Evolutionary conservation across 2,113 vertebrate species (phyloP), one percentile per base, ranked within the genome.

Genomic region (Montifringilla adamsi): DNA sequence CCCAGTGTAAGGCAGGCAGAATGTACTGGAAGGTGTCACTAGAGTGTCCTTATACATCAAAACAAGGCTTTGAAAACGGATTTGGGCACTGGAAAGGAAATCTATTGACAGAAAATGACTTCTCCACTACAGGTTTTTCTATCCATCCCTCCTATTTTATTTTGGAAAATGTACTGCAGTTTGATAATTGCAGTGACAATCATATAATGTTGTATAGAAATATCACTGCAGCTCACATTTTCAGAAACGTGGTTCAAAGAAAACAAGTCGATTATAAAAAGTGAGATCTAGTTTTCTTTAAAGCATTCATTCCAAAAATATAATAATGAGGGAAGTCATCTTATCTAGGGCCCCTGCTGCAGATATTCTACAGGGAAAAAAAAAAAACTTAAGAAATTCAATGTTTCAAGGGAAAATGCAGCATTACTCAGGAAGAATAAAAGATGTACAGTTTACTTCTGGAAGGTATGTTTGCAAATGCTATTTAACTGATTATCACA

Each of bases 261-360:
- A 73, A 91, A 52, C 3, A 0, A 26, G 47, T 22, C 0, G 0
- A 56, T 58, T n/a, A 22, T 20, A 43, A 66, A 68, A 63, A 21
- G 9, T 8, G 23, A 73, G 72, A 69, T 50, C 10, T 53, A 7
- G 9, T 44, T 94, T 76, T 60, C 24, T 90, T 69, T 66, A 68
- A 87, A 58, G 10, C 59, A 39, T 33, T 46, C 52, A 43, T 44
- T 17, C 52, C 55, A 73, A 91, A 93, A 50, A 56, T 1, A 11
- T 2, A 70, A 50, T 46, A 39, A 76, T 23, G 35, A 94, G 35
- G 22, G n/a, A 80, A 91, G 21, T 22, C 9, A 68, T 49, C 22
- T 44, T 35, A n/a, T 52, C 31, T 14, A 62, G 9, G 22, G 20
- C 22, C 35, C 64, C 47, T 67, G 60, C 47, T 81, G 66, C 52